Evolutionary conservation across 2,888 invertebrate species (phyloP).

Genomic region (Leptinotarsa peninsularis): DNA sequence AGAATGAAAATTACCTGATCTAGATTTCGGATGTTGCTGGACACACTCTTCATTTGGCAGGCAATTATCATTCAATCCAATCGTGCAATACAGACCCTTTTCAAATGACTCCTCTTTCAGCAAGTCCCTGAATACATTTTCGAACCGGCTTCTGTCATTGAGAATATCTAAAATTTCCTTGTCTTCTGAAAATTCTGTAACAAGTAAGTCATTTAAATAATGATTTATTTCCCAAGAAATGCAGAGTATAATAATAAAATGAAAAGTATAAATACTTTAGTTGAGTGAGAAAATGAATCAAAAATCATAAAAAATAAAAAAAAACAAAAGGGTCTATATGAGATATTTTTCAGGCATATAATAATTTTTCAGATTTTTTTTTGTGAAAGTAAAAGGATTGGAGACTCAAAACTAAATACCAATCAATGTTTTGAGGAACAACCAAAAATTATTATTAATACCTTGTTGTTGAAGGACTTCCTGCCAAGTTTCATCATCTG

Average conservation of each 20-base stretch:
- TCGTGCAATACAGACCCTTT: slow-evolving; percentile 69
- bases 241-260: not conserved
- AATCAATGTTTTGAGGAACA: not conserved
- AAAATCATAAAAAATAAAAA: not conserved
- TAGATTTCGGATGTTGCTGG: slow-evolving; percentile 68
- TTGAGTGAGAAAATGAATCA: not conserved
- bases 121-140: slow-evolving; percentile 55
- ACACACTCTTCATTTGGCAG: slow-evolving; percentile 79
- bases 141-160: slow-evolving; percentile 45
- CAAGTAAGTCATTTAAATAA: not conserved
- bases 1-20: slow-evolving; percentile 62
- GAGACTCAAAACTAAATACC: no score
- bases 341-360: not conserved
- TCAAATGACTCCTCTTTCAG: slow-evolving; percentile 66
- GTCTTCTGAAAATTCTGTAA: slow-evolving; percentile 44
- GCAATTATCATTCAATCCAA: slow-evolving; percentile 72
- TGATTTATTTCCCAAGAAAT: not conserved
- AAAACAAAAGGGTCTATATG: no score
- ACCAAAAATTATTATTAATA: slow-evolving; percentile 23
- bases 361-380: no score
- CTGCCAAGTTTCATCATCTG: slow-evolving; percentile 69
- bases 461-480: slow-evolving; percentile 62
- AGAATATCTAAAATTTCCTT: slow-evolving; percentile 49
- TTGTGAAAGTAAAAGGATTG: no score
- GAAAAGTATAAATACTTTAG: not conserved